These are phyloP conservation scores for Lepidothrix coronata DNA, from an alignment of 2,113 vertebrate species.

Conservation along the genomic window DNA sequence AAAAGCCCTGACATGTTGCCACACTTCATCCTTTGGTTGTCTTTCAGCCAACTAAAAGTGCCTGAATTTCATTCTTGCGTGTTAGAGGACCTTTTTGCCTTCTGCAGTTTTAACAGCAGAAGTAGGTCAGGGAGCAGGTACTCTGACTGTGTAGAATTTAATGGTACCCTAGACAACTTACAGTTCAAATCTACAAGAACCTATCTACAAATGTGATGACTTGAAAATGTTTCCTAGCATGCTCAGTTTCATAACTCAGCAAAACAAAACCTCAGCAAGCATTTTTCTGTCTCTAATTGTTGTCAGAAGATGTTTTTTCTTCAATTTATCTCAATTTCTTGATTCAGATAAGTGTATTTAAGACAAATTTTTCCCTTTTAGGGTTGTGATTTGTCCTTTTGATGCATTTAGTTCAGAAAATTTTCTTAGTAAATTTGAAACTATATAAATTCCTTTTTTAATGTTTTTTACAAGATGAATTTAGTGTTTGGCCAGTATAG, in stretches of 20 bases:
- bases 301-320: not conserved
- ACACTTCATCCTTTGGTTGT: not conserved
- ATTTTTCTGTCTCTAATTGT: not conserved
- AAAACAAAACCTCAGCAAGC: not conserved
- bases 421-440: not conserved
- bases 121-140: not conserved
- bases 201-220: not conserved
- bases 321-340: not conserved
- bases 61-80: not conserved
- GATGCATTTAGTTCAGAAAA: not conserved
- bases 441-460: not conserved
- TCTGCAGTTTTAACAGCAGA: not conserved
- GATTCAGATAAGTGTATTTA: not conserved
- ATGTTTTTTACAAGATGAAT: not conserved
- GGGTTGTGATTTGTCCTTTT: not conserved
- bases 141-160: not conserved
- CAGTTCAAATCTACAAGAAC: not conserved
- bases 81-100: not conserved
- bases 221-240: not conserved
- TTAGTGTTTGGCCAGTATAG: not conserved
- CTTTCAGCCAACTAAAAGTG: not conserved
- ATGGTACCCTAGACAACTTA: not conserved
- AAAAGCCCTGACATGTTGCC: not conserved
- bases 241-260: not conserved
- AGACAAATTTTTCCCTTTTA: not conserved